Percentiles rank a stretch among this genome's conserved stretches.
phyloP scores from a whole-genome alignment of 1,140 invertebrate species.

The Drosophila sechellia region DNA sequence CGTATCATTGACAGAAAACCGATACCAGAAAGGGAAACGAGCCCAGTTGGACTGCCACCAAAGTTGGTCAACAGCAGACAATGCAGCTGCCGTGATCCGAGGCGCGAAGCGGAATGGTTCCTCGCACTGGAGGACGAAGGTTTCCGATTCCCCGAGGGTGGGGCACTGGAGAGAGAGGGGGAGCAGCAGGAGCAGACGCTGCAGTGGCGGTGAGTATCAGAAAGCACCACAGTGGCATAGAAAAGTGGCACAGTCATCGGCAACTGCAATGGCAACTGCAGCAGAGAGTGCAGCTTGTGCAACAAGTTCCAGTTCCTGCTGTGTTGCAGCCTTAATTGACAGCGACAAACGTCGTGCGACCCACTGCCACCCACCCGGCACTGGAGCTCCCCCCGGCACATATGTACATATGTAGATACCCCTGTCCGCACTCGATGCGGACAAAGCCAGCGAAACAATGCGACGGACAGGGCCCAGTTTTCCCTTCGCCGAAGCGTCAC shows the following conservation, averaged over 20 bases:
- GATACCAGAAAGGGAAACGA: slow-evolving; percentile 32
- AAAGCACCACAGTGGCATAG: slow-evolving; percentile 54
- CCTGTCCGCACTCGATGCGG: slow-evolving; percentile 54
- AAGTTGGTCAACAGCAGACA: slow-evolving; percentile 47
- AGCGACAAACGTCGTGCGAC: slow-evolving; percentile 73
- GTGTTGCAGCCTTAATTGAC: slow-evolving; percentile 69
- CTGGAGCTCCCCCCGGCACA: slow-evolving; percentile 20
- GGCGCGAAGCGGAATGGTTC: slow-evolving; percentile 43
- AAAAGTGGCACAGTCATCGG: slow-evolving; percentile 67
- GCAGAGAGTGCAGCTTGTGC: slow-evolving; percentile 62
- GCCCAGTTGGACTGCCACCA: slow-evolving; percentile 33
- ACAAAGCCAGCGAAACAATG: slow-evolving; percentile 68
- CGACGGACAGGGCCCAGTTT: slow-evolving; percentile 7
- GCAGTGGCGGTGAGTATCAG: slow-evolving; percentile 43
- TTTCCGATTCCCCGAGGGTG: neutral
- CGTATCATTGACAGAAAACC: slow-evolving; percentile 31
- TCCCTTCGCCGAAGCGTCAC: neutral
- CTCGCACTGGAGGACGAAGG: slow-evolving; percentile 9
- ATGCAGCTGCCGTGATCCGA: slow-evolving; percentile 52
- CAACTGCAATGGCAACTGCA: slow-evolving; percentile 40
- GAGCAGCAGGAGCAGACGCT: slow-evolving; percentile 15
- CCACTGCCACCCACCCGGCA: slow-evolving; percentile 65
- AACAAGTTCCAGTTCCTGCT: slow-evolving; percentile 77
- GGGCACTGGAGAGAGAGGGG: slow-evolving; percentile 7
- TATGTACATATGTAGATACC: slow-evolving; percentile 1